Conservation (phyloP, 2,113 vertebrate species). For the Cyanistes caeruleus region DNA sequence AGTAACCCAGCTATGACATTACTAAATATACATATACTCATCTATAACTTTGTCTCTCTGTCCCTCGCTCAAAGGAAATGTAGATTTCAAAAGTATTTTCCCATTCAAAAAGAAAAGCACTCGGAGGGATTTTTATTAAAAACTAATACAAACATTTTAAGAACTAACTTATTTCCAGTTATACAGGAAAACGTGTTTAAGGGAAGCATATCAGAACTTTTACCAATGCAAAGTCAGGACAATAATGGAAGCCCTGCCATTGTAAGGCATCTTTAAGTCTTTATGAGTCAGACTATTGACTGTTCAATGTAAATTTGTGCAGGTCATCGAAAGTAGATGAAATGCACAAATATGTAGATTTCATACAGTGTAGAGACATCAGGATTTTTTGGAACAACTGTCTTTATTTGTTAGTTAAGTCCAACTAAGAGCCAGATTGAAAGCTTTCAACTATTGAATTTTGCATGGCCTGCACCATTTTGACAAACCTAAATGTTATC, state of each 20-base stretch:
- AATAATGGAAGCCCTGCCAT: fast-evolving
- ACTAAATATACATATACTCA: background rate
- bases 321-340: background rate
- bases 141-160: background rate
- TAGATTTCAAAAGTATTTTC: background rate
- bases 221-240: background rate
- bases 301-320: background rate
- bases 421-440: background rate
- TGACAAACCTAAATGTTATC: background rate
- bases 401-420: background rate
- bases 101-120: background rate
- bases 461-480: background rate
- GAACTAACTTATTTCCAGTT: background rate
- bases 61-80: fast-evolving
- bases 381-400: background rate
- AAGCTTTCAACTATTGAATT: background rate
- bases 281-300: background rate
- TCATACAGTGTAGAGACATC: background rate
- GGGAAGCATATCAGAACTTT: background rate
- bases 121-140: background rate
- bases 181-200: background rate
- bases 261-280: background rate
- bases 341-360: background rate
- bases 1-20: background rate
- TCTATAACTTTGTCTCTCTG: background rate